These are phyloP conservation scores for Pogona vitticeps DNA, from an alignment of 2,113 vertebrate species.

Conservation along the genomic window DNA sequence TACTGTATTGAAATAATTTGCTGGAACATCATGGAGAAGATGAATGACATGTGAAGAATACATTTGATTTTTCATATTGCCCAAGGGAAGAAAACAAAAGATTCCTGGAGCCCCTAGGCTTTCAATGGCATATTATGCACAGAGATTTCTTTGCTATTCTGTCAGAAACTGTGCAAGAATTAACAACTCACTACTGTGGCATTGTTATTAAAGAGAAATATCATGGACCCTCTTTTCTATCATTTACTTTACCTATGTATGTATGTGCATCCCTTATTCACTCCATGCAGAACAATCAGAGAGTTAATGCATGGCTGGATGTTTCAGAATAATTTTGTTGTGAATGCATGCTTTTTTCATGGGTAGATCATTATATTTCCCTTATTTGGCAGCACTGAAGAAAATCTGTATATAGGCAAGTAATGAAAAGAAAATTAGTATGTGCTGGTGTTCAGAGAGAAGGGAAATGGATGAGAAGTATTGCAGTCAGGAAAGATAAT, in stretches of 20 bases:
- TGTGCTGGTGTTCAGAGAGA: neutral
- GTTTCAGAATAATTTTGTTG: neutral
- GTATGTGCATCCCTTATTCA: neutral
- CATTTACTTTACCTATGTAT: neutral
- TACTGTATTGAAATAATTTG: neutral
- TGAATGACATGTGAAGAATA: neutral
- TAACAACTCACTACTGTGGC: neutral
- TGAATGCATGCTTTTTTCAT: neutral
- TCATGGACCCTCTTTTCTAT: neutral
- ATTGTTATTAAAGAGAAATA: neutral
- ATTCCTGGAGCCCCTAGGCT: neutral
- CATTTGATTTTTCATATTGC: neutral
- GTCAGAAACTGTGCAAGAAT: neutral
- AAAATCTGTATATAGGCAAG: neutral
- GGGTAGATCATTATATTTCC: neutral
- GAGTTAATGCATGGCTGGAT: neutral
- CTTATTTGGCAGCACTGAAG: neutral
- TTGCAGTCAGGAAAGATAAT: conserved; percentile 21
- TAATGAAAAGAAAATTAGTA: conserved; percentile 20
- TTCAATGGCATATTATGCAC: neutral
- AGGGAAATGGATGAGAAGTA: neutral
- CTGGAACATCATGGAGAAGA: neutral
- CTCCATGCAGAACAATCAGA: neutral
- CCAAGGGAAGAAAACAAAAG: neutral
- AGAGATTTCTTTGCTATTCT: too few relatives aligned